Evolutionary conservation across 2,888 invertebrate species (phyloP), one percentile per base, ranked within the genome.

Genomic region (Blastobasis lacticolella): DNA sequence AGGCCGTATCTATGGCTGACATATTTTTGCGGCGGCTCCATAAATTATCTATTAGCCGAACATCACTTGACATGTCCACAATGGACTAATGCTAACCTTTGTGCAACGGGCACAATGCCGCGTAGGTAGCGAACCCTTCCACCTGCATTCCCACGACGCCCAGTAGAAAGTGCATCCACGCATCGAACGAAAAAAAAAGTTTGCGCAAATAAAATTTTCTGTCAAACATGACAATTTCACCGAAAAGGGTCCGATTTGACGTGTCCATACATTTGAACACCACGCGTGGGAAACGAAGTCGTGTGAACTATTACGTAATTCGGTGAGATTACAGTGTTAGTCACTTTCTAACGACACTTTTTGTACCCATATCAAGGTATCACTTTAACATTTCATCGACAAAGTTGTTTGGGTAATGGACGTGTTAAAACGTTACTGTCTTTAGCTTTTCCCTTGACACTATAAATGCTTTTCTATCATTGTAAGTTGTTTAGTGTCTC

Each of bases 41-140:
- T 88, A 88, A 88, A 87, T 87, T 84, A 86, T 84, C 84, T 86
- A 85, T 85, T 85, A 85, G 80, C 58, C 57, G 82, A 82, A 83
- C 77, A 78, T 82, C 79, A 77, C 77, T 81, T 81, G 87, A 87
- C 87, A 71, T 79, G 62, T 71, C 64, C 73, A 87, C 85, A 88
- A 88, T 76, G 68, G 75, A 68, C 70, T 67, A 74, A 79, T 74
- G 75, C 72, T 73, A 76, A 85, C 79, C 84, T 85, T 84, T 86
- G 85, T 87, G 85, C 87, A 86, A 87, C 79, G 61, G 58, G 71
- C 78, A 82, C 81, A 80, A 78, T 74, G 67, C 56, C 63, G 61
- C 56, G 63, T 53, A 58, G 64, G 61, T 68, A 49, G 49, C 67
- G 75, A 85, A 84, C 87, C 86, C 86, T 85, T 86, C 83, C 78